Evolutionary conservation across 2,888 invertebrate species (phyloP), one percentile per base, ranked within the genome.

Genomic region (Carterocephalus palaemon): DNA sequence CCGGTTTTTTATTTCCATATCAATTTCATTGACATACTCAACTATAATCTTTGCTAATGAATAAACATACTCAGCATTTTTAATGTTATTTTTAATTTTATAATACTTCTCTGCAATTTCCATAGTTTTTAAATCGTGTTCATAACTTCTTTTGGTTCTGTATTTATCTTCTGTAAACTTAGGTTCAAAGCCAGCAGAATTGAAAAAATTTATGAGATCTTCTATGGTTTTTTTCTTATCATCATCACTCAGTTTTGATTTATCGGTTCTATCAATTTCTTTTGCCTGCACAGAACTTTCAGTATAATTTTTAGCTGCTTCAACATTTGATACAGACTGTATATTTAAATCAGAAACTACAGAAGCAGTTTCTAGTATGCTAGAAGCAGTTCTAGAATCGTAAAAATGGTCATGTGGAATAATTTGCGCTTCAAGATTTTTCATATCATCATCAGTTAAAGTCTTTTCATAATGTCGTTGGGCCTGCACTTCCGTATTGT

Each of bases 191-290:
- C 67, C 75, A 56, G 70, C 67, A 61, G 75, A 74, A 23, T 79
- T 68, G 37, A 87, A 82, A 66, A 80, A 78, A 57, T 68, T 70
- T 32, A 87, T 59, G 41, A 88, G 60, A 22, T 83, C 84, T 51
- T 88, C 86, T 6, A 88, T 73, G 1, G 78, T 72, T 62, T 79
- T 75, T 54, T 74, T 82, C 57, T 79, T 81, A 42, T 84, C 81
- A 10, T 84, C 81, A 10, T 67, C 62, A 37, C 65, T 67, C 45
- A 84, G 54, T 33, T 53, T 46, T 6, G 34, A 10, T 17, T 37
- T 28, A 28, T 38, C 38, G 20, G 46, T 22, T 26, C 10, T 23
- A 10, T 22, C 34, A 9, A 23, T 19, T 47, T 48, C 41, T 34
- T 55, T 57, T 5, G 42, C 20, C 13, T 41, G 49, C 39, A 37